These are phyloP conservation scores for Coronaproctus castanopsis DNA, from an alignment of 2,888 invertebrate species.

Conservation along the genomic window DNA sequence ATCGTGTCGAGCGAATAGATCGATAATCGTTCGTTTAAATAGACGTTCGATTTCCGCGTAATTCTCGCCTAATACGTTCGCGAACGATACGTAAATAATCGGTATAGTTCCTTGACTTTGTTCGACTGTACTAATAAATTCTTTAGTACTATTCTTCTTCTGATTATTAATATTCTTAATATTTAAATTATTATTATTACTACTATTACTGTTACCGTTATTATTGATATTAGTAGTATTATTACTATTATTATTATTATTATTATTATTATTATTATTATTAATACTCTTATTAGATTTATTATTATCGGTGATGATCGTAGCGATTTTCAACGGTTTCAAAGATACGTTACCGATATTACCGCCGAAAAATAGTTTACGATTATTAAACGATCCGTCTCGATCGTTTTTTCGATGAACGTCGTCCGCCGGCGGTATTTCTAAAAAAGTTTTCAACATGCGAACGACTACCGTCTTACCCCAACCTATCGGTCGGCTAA, in stretches of 20 bases:
- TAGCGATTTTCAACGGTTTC: not conserved
- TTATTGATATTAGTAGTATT: no score
- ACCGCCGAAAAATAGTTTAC: not conserved
- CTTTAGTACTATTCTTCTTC: no score
- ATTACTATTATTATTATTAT: no score
- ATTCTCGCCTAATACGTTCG: not conserved
- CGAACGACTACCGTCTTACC: not conserved
- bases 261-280: no score
- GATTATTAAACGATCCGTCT: not conserved
- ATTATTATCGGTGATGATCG: not conserved
- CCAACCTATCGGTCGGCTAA: not conserved
- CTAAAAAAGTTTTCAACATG: not conserved
- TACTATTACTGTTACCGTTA: no score
- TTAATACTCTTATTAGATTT: no score
- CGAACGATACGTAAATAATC: not conserved
- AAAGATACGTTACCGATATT: not conserved
- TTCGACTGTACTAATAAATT: no score
- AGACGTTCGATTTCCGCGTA: not conserved
- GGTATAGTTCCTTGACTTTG: not conserved
- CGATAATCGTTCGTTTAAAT: not conserved
- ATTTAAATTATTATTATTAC: no score
- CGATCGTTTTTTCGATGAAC: not conserved
- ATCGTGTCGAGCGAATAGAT: not conserved
- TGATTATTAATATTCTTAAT: no score
- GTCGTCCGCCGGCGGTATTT: not conserved